These are phyloP conservation scores for Amphibalanus amphitrite DNA, from an alignment of 1,140 invertebrate species.

Conservation along the genomic window DNA sequence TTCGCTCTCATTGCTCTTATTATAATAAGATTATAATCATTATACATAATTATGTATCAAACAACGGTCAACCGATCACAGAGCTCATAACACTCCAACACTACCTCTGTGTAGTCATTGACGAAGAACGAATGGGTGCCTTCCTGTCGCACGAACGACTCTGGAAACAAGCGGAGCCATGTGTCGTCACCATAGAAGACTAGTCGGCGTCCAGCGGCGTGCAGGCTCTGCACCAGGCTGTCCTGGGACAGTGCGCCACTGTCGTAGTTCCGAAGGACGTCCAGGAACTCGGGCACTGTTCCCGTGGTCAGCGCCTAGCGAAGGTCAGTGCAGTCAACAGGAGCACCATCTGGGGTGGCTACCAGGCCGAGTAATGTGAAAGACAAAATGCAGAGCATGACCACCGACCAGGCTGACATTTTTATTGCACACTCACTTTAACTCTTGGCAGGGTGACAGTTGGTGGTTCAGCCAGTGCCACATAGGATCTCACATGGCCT, in stretches of 20 bases:
- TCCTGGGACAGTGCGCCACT: conserved; percentile 49
- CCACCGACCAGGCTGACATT: not conserved
- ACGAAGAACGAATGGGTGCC: conserved; percentile 89
- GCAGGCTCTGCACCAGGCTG: conserved; percentile 53
- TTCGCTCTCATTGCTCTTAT: too few species aligned
- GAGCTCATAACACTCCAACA: conserved; percentile 6
- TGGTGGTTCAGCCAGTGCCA: conserved; percentile 54
- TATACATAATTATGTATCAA: too few species aligned
- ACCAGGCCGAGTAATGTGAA: too few species aligned
- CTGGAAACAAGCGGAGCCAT: conserved; percentile 76
- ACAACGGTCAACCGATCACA: too few species aligned
- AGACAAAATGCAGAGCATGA: too few species aligned
- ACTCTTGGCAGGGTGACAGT: conserved; percentile 94
- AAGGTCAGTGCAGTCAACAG: conserved; percentile 14
- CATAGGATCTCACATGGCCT: conserved; percentile 40
- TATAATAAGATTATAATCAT: too few species aligned
- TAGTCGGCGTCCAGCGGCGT: conserved; percentile 37
- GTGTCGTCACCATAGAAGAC: conserved; percentile 94
- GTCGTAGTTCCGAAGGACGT: conserved; percentile 75
- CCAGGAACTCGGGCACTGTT: conserved; percentile 71
- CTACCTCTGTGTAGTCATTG: conserved; percentile 82
- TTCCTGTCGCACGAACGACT: conserved; percentile 53
- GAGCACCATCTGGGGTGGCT: too few species aligned
- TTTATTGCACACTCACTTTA: conserved; percentile 50
- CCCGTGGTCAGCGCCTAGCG: conserved; percentile 69